Percentiles rank a stretch among this genome's conserved stretches.
Evolutionary conservation across 2,797 vertebrate genomes (phyloP).

Genomic region (Aplochiton taeniatus): DNA sequence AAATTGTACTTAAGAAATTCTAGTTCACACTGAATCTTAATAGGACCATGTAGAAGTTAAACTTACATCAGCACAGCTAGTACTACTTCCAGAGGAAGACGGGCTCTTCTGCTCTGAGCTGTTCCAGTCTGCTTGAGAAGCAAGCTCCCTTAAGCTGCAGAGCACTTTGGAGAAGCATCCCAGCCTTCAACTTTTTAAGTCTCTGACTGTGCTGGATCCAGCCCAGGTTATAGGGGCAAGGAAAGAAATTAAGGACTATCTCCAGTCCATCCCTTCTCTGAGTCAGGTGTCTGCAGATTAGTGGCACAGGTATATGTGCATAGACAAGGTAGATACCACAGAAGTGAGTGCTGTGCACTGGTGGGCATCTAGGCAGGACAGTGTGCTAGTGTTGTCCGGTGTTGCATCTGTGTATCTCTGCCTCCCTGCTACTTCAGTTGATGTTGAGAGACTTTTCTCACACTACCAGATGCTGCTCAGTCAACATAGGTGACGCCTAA

Average conservation of each 20-base stretch:
- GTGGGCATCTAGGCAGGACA: background rate
- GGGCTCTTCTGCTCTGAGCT: background rate
- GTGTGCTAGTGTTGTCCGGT: background rate
- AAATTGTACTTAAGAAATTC: too few species aligned
- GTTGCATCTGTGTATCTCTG: background rate
- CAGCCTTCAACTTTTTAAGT: background rate
- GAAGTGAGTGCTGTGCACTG: background rate
- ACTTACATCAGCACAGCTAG: too few species aligned
- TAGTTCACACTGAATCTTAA: too few species aligned
- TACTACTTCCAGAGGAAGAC: too few species aligned
- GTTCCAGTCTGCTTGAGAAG: background rate
- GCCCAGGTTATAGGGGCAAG: background rate
- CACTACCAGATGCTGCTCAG: background rate
- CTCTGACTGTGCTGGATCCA: background rate
- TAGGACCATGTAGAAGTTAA: too few species aligned
- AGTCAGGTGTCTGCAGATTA: background rate
- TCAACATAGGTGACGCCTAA: background rate
- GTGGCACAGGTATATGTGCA: background rate
- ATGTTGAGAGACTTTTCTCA: background rate
- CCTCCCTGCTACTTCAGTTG: background rate
- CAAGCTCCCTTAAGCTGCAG: background rate
- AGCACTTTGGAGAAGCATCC: background rate
- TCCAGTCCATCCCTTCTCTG: background rate
- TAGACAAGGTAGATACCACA: background rate
- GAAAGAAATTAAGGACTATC: background rate